Percentiles rank a stretch among this genome's conserved stretches.
phyloP scores from a whole-genome alignment of 2,797 vertebrate species.

The Propithecus deckenii region DNA sequence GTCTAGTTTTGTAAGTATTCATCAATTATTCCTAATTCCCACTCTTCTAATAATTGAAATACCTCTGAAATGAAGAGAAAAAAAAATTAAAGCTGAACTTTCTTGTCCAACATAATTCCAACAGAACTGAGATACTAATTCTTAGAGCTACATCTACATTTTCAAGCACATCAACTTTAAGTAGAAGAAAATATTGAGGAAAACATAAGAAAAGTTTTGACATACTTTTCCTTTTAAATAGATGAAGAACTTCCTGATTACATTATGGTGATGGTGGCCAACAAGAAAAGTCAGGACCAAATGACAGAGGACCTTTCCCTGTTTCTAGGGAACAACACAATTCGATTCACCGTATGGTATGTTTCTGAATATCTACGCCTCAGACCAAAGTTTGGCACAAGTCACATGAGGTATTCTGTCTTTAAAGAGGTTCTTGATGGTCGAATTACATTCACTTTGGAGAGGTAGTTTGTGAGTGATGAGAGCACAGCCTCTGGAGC shows the following conservation, averaged over 20 bases:
- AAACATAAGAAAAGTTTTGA: slow-evolving; percentile 60
- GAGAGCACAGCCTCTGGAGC: not conserved
- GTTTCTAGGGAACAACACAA: slow-evolving; percentile 97
- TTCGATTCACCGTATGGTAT: slow-evolving; percentile 97
- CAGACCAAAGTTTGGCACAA: not conserved
- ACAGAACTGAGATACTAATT: not conserved
- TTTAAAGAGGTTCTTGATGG: not conserved
- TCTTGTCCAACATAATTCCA: not conserved
- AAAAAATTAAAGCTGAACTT: not conserved
- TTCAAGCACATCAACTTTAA: slow-evolving; percentile 45
- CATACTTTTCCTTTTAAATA: slow-evolving; percentile 82
- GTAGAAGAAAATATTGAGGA: slow-evolving; percentile 31
- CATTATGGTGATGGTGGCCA: slow-evolving; percentile 99
- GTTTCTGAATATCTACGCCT: slow-evolving; percentile 72
- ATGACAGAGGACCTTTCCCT: slow-evolving; percentile 98
- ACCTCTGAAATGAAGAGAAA: slow-evolving; percentile 6
- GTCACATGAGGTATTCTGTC: slow-evolving; percentile 21
- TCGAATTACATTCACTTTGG: not conserved
- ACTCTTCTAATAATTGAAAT: slow-evolving; percentile 24
- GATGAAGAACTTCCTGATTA: slow-evolving; percentile 99
- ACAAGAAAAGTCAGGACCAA: slow-evolving; percentile 98
- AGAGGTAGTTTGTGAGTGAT: not conserved
- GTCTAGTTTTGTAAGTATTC: slow-evolving; percentile 3
- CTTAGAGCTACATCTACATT: slow-evolving; percentile 13
- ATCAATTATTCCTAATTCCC: not conserved